Conservation (phyloP, 2,888 invertebrate species). For the Agrochola lota region DNA sequence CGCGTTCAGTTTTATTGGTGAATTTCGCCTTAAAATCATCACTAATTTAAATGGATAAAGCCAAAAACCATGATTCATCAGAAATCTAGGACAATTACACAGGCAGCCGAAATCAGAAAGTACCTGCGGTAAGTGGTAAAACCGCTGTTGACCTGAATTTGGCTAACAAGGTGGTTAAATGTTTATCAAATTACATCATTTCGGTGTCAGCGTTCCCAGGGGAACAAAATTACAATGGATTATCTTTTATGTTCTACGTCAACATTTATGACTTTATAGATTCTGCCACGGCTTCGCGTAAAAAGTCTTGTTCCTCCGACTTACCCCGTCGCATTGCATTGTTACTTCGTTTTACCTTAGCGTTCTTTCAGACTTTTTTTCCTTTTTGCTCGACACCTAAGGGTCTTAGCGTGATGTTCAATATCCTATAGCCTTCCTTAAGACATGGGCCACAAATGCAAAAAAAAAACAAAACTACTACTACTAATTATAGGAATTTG, state of each 20-base stretch:
- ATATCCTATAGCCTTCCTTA: too few species aligned
- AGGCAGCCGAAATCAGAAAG: constrained; percentile 21
- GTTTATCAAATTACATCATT: constrained; percentile 43
- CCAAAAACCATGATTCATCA: neutral
- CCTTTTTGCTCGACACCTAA: too few species aligned
- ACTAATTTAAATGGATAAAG: neutral
- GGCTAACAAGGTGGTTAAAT: constrained; percentile 26
- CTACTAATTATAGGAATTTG: too few species aligned
- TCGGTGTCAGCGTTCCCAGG: constrained; percentile 11
- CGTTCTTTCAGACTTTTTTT: too few species aligned
- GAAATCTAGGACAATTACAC: constrained; percentile 12
- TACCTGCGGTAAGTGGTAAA: constrained; percentile 9
- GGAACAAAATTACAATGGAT: neutral
- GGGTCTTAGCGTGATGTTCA: too few species aligned
- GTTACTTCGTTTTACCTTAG: too few species aligned
- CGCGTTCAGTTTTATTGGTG: too few species aligned
- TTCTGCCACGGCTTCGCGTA: too few species aligned
- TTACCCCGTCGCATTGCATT: too few species aligned
- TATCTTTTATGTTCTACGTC: neutral
- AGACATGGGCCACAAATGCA: too few species aligned
- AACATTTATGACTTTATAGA: neutral
- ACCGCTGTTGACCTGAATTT: constrained; percentile 33
- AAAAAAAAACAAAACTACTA: too few species aligned
- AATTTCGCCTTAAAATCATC: neutral
- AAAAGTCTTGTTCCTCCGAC: too few species aligned